Conservation (phyloP, 64 coral and sea anemone genomes). For the Anthopleura sola region DNA sequence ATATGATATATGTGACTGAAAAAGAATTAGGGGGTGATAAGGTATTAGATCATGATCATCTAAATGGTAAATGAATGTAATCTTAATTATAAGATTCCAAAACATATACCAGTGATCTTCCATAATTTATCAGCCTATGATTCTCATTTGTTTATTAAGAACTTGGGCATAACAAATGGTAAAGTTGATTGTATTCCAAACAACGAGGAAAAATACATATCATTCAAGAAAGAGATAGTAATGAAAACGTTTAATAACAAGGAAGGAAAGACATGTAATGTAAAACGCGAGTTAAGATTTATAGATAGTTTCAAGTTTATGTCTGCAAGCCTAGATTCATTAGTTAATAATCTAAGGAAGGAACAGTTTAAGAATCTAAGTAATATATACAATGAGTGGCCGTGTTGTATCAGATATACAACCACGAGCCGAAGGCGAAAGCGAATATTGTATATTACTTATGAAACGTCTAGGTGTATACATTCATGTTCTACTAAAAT, state of each 20-base stretch:
- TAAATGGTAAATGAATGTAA: constrained; percentile 27
- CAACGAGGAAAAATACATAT: constrained; percentile 45
- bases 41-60: constrained; percentile 22
- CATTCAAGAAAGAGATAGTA: constrained; percentile 16
- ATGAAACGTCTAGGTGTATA: no score
- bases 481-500: no score
- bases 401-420: no score
- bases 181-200: constrained; percentile 17
- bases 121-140: constrained; percentile 33
- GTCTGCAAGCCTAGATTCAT: not conserved
- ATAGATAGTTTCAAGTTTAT: constrained; percentile 4
- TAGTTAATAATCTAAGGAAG: no score
- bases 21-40: not conserved
- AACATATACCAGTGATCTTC: constrained; percentile 14
- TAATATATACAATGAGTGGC: no score
- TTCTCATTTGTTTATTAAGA: constrained; percentile 32
- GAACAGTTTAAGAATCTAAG: no score
- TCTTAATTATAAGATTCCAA: not conserved
- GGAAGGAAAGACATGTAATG: not conserved
- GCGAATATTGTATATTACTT: no score
- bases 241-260: constrained; percentile 1
- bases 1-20: constrained; percentile 37
- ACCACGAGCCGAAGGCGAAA: no score
- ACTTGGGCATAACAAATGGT: not conserved
- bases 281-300: not conserved